Conservation (phyloP, 2,888 invertebrate species). For the Pachydiplax longipennis region DNA sequence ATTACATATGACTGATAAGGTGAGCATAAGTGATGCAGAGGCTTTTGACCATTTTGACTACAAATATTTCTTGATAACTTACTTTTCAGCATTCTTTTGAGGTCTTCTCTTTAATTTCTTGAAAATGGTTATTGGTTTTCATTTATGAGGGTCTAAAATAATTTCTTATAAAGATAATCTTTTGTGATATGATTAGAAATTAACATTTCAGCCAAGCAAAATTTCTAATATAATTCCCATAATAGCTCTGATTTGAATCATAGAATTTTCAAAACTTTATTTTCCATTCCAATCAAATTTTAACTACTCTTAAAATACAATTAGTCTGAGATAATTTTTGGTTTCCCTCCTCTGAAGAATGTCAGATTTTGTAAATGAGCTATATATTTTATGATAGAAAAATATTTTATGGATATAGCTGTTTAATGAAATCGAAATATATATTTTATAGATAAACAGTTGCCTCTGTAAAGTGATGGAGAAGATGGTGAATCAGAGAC, state of each 20-base stretch:
- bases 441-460: no score
- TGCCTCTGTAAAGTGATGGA: no score
- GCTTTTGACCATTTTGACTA: background rate
- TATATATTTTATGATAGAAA: background rate
- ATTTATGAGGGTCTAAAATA: background rate
- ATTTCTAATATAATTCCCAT: no score
- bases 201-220: background rate
- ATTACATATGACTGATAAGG: constrained; percentile 11
- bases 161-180: background rate
- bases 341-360: background rate
- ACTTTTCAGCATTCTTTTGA: background rate
- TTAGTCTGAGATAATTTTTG: background rate
- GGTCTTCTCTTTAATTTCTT: background rate
- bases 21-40: background rate
- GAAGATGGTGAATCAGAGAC: no score
- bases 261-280: no score
- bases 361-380: background rate
- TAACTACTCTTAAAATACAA: no score
- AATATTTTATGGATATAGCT: background rate
- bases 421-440: no score
- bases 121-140: background rate
- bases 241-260: no score
- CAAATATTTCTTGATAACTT: background rate
- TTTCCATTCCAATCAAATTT: no score
- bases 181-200: background rate